Evolutionary conservation across 1,140 invertebrate species (phyloP), one percentile per base, ranked within the genome.

Genomic region (Caerostris extrusa): DNA sequence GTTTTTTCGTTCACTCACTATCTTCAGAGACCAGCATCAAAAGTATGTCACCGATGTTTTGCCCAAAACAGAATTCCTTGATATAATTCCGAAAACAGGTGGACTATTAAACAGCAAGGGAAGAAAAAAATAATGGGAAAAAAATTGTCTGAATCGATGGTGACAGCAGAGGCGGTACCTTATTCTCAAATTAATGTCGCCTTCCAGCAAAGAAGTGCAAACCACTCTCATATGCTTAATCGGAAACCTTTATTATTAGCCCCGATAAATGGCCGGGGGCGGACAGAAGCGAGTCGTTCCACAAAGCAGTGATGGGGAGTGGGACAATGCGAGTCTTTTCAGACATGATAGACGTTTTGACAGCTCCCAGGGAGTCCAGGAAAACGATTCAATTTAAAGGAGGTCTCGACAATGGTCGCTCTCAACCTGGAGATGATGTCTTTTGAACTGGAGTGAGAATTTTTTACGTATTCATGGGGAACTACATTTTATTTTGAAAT

Each of bases 191-290:
- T 88, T 64, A 88, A 88, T 67, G 34, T 6, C 17, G 50, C 34
- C 61, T 61, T 14, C 34, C 17, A 67, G 12, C 64, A 88, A 67
- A 67, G 2, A 3, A 19, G 60, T 10, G 7, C 14, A 7, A 34
- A 64, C 55, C 7, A 55, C 5, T 10, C 61, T 10, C 14, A 64
- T 88, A 19, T 64, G 50, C 60, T 88, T 67, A 53, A 88, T 88
- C 86, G 86, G 58, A 64, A 67, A 88, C 86, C 86, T 88, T 88
- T 88, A 88, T 88, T 88, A 88, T 88, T 88, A 88, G 86, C 86
- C 61, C 12, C 14, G 86, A 50, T 88, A 88, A 88, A 88, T 88
- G 19, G 86, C 10, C 50, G n/a, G 19, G 86, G 82, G 82, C 55
- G 82, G 82, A 60, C 82, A 58, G 82, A 55, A n/a, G 19, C 55